phyloP scores from a whole-genome alignment of 64 coral and sea anemone species.

The Hydrozoanthus tunicans region DNA sequence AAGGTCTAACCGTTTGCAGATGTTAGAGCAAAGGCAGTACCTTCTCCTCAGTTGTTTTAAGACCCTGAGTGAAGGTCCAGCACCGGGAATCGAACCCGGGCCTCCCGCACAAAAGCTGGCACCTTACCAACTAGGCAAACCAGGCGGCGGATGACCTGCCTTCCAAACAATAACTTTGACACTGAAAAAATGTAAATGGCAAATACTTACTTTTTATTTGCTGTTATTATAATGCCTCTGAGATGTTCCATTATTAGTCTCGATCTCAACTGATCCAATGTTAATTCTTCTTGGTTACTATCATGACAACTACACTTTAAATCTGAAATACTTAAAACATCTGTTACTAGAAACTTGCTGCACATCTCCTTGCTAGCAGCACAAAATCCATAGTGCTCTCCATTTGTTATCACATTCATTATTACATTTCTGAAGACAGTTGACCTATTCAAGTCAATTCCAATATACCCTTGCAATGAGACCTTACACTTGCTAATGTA shows the following conservation, averaged over 20 bases:
- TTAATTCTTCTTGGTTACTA: slow-evolving; percentile 14
- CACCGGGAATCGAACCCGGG: too few relatives aligned
- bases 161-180: background rate
- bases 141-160: too few relatives aligned
- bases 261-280: slow-evolving; percentile 1
- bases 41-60: too few relatives aligned
- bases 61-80: too few relatives aligned
- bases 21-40: too few relatives aligned
- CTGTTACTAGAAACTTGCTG: background rate
- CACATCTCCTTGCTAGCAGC: background rate
- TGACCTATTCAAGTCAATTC: slow-evolving; percentile 1
- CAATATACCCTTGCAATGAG: background rate
- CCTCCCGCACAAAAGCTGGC: too few relatives aligned
- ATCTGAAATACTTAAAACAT: background rate
- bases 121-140: too few relatives aligned
- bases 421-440: slow-evolving; percentile 7
- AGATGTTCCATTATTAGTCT: slow-evolving; percentile 1
- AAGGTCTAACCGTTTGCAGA: too few relatives aligned
- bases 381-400: background rate
- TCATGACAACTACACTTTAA: background rate
- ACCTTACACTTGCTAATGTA: background rate
- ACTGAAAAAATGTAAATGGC: background rate
- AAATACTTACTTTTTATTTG: background rate
- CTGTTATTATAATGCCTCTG: background rate
- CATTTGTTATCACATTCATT: slow-evolving; percentile 1